A percentile compares a stretch with the other conserved stretches of the same genome.
phyloP scores from a whole-genome alignment of 1,140 invertebrate species.

The Anoplophora glabripennis region DNA sequence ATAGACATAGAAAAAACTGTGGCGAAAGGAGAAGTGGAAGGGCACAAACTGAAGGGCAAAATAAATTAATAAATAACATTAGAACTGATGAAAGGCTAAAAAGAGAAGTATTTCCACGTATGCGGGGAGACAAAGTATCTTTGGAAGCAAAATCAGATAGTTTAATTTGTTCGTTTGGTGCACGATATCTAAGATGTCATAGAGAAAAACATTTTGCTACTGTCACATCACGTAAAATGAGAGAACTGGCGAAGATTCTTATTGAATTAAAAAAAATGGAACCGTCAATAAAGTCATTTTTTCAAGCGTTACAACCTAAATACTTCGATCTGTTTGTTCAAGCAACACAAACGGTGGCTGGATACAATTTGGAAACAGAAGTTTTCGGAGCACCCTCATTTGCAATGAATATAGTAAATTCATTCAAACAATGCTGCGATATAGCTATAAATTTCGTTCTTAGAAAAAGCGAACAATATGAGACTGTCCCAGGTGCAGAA shows the following conservation, averaged over 20 bases:
- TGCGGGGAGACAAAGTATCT: conserved; percentile 20
- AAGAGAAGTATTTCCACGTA: conserved; percentile 20
- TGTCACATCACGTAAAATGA: conserved; percentile 21
- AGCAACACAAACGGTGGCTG: conserved; percentile 20
- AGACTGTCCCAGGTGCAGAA: conserved; percentile 4
- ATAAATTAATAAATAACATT: conserved; percentile 2
- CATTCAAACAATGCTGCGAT: conserved; percentile 23
- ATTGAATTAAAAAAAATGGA: conserved; percentile 22
- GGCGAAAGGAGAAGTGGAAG: not conserved
- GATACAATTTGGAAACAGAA: conserved; percentile 17
- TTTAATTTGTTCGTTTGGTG: conserved; percentile 25
- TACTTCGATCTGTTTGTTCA: conserved; percentile 18
- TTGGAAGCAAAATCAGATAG: conserved; percentile 19
- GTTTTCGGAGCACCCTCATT: conserved; percentile 15
- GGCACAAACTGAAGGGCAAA: conserved; percentile 5
- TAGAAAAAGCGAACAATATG: conserved; percentile 11
- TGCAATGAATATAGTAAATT: conserved; percentile 28
- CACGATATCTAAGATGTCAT: conserved; percentile 21
- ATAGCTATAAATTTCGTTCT: conserved; percentile 21
- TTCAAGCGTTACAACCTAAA: conserved; percentile 28
- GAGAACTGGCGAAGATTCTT: conserved; percentile 22
- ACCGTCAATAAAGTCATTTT: conserved; percentile 10
- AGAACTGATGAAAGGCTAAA: conserved; percentile 8
- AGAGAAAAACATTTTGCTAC: conserved; percentile 23
- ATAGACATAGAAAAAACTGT: too few relatives aligned